phyloP scores from a whole-genome alignment of 2,113 vertebrate genomes.

The Poeciliopsis prolifica region DNA sequence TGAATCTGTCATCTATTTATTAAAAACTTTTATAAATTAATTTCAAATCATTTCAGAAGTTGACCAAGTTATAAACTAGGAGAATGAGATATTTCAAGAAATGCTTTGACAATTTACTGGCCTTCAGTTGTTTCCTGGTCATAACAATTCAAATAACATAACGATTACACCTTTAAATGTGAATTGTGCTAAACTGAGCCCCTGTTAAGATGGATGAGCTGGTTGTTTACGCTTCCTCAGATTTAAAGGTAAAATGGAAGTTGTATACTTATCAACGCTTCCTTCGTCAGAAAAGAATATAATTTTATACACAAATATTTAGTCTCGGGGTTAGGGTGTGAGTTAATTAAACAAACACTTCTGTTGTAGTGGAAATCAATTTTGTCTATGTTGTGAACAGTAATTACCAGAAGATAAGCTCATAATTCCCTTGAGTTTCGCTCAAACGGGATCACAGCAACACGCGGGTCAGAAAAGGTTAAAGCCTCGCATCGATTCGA shows the following conservation, averaged over 20 bases:
- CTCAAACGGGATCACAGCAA: constrained; percentile 48
- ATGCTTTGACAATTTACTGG: neutral
- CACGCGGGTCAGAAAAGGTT: constrained; percentile 56
- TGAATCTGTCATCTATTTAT: too few relatives aligned
- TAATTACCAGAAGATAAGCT: constrained; percentile 58
- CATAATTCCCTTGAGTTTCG: constrained; percentile 44
- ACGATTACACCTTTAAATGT: neutral
- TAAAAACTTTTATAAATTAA: too few relatives aligned
- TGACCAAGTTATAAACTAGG: too few relatives aligned
- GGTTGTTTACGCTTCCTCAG: neutral
- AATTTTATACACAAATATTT: constrained; percentile 18
- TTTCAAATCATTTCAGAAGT: too few relatives aligned
- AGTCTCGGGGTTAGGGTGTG: constrained; percentile 7
- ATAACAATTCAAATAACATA: neutral
- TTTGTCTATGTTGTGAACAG: constrained; percentile 46
- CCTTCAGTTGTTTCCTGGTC: neutral
- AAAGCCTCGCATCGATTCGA: constrained; percentile 66
- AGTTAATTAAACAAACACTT: constrained; percentile 38
- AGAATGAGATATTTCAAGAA: neutral
- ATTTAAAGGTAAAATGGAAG: neutral
- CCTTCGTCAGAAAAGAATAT: neutral
- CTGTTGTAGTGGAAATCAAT: constrained; percentile 50
- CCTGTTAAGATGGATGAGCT: neutral
- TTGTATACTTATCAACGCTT: neutral
- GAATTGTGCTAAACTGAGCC: neutral